These are phyloP conservation scores for Syrista parreyssii DNA, from an alignment of 2,888 invertebrate genomes.

Conservation along the genomic window DNA sequence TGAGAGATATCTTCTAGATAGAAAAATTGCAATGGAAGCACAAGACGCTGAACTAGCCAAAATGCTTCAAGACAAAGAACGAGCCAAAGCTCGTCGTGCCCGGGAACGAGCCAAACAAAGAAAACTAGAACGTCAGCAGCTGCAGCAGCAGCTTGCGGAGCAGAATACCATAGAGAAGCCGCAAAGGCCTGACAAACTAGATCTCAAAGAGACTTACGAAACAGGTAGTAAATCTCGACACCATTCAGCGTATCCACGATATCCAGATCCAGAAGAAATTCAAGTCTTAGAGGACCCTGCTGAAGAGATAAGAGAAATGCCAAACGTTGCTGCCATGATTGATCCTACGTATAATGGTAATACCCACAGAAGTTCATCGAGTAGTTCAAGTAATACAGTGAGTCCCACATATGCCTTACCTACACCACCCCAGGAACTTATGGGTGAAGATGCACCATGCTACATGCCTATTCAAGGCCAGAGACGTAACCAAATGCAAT, in stretches of 20 bases:
- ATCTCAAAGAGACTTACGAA: conserved; percentile 44
- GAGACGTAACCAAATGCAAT: conserved; percentile 68
- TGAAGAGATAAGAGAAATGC: conserved; percentile 51
- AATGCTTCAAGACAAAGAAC: conserved; percentile 80
- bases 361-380: conserved; percentile 49
- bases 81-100: conserved; percentile 77
- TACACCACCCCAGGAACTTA: conserved; percentile 55
- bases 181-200: conserved; percentile 58
- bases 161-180: conserved; percentile 51
- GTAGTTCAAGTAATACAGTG: conserved; percentile 51
- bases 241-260: conserved; percentile 34
- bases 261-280: conserved; percentile 63
- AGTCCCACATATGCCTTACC: conserved; percentile 60
- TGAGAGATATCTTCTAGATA: conserved; percentile 66
- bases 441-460: conserved; percentile 71
- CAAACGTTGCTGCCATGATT: conserved; percentile 76
- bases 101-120: conserved; percentile 73
- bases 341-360: conserved; percentile 72
- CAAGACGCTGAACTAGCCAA: conserved; percentile 83
- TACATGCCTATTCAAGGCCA: conserved; percentile 86
- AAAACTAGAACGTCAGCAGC: conserved; percentile 68
- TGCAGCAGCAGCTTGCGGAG: conserved; percentile 67
- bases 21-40: conserved; percentile 80
- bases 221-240: conserved; percentile 30
- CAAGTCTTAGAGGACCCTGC: conserved; percentile 56